Conservation (phyloP, 1,140 invertebrate species). For the Drosophila equinoxialis region DNA sequence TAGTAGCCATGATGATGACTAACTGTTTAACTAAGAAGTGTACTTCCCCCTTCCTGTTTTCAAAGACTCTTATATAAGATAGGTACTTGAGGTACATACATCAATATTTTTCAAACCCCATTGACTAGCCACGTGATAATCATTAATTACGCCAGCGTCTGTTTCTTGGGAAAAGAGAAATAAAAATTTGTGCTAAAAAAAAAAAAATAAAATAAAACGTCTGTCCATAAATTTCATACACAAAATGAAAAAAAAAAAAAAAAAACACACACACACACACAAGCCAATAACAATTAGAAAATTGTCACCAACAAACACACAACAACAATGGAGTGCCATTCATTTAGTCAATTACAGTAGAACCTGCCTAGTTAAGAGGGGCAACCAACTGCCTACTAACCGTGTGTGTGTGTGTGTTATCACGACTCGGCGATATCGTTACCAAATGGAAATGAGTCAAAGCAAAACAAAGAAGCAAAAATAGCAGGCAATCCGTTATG, state of each 20-base stretch:
- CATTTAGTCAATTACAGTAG: slow-evolving; percentile 22
- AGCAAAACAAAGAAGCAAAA: not conserved
- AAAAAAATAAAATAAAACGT: slow-evolving; percentile 14
- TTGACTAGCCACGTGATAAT: slow-evolving; percentile 20
- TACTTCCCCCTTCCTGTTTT: slow-evolving; percentile 13
- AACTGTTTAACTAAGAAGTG: not conserved
- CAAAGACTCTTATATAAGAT: not conserved
- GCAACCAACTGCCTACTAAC: not conserved
- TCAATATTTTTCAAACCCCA: not conserved
- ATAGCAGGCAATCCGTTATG: slow-evolving; percentile 13
- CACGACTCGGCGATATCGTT: slow-evolving; percentile 7
- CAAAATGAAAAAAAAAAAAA: too few relatives aligned
- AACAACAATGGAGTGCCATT: slow-evolving; percentile 17
- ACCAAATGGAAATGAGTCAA: slow-evolving; percentile 22
- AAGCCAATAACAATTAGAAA: slow-evolving; percentile 16
- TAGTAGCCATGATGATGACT: not conserved
- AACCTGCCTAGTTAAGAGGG: slow-evolving; percentile 21
- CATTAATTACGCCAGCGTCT: slow-evolving; percentile 18
- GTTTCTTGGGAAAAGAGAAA: slow-evolving; percentile 12
- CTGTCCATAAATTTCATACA: slow-evolving; percentile 13
- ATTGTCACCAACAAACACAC: slow-evolving; percentile 11
- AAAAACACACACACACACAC: not conserved
- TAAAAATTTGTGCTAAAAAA: not conserved
- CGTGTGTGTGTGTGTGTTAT: not conserved
- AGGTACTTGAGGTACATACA: slow-evolving; percentile 1